Conservation (phyloP, 2,113 vertebrate species). For the Aspidoscelis tigris region DNA sequence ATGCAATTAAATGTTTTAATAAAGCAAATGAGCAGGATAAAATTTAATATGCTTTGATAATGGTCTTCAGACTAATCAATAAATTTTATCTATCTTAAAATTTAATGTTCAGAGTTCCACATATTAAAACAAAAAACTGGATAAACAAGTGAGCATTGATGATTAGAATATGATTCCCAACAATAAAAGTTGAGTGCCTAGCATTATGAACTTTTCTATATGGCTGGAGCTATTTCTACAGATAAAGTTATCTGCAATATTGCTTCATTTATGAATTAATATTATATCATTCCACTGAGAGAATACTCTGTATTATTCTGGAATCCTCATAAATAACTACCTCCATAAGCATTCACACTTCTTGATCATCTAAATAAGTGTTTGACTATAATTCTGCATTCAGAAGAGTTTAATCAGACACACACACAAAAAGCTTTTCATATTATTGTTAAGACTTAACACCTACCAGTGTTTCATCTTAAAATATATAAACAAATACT, state of each 20-base stretch:
- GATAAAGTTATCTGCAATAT: background rate
- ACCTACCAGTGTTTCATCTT: constrained; percentile 57
- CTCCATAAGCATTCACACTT: constrained; percentile 20
- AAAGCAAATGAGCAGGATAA: constrained; percentile 22
- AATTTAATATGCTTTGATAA: background rate
- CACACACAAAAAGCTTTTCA: constrained; percentile 48
- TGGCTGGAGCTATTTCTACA: background rate
- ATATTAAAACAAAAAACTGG: background rate
- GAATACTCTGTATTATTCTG: constrained; percentile 18
- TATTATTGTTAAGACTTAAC: constrained; percentile 47
- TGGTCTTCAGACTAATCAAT: too few species aligned
- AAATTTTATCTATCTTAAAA: background rate
- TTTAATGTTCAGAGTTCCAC: background rate
- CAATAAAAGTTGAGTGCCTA: background rate
- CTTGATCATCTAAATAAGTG: constrained; percentile 47
- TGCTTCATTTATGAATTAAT: too few species aligned
- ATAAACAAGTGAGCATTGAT: background rate
- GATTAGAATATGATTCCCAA: background rate
- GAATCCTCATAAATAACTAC: background rate
- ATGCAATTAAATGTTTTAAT: constrained; percentile 9
- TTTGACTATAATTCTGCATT: constrained; percentile 48
- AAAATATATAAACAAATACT: constrained; percentile 67
- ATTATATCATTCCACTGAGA: too few species aligned
- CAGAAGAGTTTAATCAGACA: constrained; percentile 63
- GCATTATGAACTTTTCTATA: background rate